phyloP scores from a whole-genome alignment of 2,888 invertebrate genomes.

The Pristionchus entomophagus region DNA sequence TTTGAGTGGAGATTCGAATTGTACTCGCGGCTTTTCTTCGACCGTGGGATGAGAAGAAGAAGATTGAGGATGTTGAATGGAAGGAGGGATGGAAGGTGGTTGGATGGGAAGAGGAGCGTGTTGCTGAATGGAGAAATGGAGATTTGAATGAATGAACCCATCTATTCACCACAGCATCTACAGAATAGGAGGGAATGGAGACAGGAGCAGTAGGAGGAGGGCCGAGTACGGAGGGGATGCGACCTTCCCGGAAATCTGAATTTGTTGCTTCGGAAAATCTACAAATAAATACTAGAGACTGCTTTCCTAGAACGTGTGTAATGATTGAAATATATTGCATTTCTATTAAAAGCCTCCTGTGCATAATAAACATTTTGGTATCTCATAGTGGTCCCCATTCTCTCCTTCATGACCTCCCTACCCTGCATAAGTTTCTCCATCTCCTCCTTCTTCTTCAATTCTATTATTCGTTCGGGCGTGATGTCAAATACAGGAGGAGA shows the following conservation, averaged over 20 bases:
- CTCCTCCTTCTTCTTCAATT: constrained; percentile 38
- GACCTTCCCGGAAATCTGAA: neutral
- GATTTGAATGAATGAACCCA: neutral
- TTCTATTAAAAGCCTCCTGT: no score
- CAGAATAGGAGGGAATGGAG: neutral
- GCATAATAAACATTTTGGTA: no score
- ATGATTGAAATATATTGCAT: no score
- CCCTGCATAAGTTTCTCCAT: constrained; percentile 31
- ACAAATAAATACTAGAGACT: no score
- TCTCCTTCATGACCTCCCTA: neutral
- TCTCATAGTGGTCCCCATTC: neutral
- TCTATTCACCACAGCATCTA: neutral
- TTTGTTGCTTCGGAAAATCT: neutral
- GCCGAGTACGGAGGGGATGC: neutral
- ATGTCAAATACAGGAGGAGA: constrained; percentile 23
- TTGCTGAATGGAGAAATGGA: neutral
- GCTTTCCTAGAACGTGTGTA: no score
- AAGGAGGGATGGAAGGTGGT: neutral
- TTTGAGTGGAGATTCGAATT: constrained; percentile 3
- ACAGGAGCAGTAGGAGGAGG: neutral
- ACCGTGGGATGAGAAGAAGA: neutral
- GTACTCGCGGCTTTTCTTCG: neutral
- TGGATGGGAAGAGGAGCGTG: neutral
- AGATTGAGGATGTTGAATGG: neutral
- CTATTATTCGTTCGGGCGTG: constrained; percentile 10